Evolutionary conservation across 1,140 invertebrate species (phyloP), one percentile per base, ranked within the genome.

Genomic region (Spodoptera frugiperda): DNA sequence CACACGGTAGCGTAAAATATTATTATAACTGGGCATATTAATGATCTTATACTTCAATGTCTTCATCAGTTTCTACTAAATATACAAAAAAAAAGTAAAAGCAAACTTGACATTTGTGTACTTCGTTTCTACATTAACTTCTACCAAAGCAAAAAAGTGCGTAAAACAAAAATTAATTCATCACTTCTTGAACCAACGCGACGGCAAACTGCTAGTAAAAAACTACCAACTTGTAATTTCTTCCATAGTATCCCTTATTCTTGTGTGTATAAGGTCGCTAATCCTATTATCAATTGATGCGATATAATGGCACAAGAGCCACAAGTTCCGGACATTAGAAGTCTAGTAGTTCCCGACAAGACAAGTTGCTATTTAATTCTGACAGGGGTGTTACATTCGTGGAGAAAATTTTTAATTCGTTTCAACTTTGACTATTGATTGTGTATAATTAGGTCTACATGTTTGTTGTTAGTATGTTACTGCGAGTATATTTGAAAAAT

Each of bases 281-380:
- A 39, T 59, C 54, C 33, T 1, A 9, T 2, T 25, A 46, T 5
- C 33, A 19, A 39, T 8, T 10, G 9, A 6, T 11, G 19, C 48
- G 51, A 11, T 39, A 15, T 19, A n/a, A 17, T 51, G 57, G 59
- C 39, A 33, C 9, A 51, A 51, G n/a, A 59, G 25, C 72, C 44
- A 33, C 55, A 74, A 39, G 57, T 82, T 83, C 78, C 78, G 77
- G 63, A 77, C 75, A 68, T 77, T 59, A 76, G 65, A 71, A 78
- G 70, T 80, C 49, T 76, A 75, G 75, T 77, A 82, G 83, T 87
- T 84, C 84, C 84, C 82, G 79, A 85, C 79, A 78, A 80, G 84
- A 89, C 85, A 82, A 84, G 86, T 87, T 86, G 81, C 82, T 82
- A 57, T 84, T 87, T 79, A 65, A 81, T 73, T 80, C 75, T 76